Conservation (phyloP, 2,797 vertebrate species). For the Pyrocephalus nanus region DNA sequence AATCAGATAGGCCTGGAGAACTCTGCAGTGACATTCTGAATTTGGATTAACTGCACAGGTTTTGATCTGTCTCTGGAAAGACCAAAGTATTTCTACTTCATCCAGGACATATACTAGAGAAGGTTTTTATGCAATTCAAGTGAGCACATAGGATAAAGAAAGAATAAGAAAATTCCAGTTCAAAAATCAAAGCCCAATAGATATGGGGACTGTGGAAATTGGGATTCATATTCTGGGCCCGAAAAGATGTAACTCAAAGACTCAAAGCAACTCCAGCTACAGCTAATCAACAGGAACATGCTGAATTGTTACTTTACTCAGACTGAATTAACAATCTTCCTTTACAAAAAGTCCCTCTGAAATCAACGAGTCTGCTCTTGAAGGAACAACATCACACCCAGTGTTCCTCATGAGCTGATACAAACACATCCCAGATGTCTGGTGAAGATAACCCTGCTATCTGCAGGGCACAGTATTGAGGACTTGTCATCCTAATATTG, state of each 20-base stretch:
- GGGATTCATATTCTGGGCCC: not conserved
- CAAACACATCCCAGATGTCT: not conserved
- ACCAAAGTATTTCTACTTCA: not conserved
- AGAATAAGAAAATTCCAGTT: not conserved
- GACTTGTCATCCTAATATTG: not conserved
- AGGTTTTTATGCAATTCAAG: not conserved
- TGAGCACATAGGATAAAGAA: not conserved
- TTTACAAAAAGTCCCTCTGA: not conserved
- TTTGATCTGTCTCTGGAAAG: slow-evolving; percentile 6
- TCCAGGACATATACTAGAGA: not conserved
- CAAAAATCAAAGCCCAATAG: not conserved
- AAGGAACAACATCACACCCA: not conserved
- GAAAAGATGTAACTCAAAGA: not conserved
- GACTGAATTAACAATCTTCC: not conserved
- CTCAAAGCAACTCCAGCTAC: not conserved
- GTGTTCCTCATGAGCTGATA: not conserved
- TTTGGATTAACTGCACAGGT: not conserved
- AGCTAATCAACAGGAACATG: not conserved
- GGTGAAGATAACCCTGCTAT: not conserved
- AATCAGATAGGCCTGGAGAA: not conserved
- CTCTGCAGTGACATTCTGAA: slow-evolving; percentile 9
- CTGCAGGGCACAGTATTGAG: not conserved
- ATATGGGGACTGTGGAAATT: not conserved
- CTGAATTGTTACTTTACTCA: not conserved
- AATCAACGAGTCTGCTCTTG: not conserved